phyloP scores from a whole-genome alignment of 1,140 invertebrate species.

The Asbolus verrucosus region DNA sequence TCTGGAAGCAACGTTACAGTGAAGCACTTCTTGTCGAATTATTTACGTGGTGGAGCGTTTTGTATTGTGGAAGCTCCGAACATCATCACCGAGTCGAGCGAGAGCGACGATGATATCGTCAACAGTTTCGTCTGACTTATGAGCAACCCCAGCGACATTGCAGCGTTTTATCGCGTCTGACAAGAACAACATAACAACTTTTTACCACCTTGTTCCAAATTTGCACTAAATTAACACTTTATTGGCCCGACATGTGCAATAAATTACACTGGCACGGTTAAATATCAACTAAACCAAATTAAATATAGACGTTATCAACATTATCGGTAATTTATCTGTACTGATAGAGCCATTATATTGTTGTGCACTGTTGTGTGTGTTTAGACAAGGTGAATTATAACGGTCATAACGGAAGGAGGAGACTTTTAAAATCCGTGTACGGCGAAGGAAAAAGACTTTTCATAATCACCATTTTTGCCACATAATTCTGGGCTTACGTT shows the following conservation, averaged over 20 bases:
- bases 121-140: slow-evolving; percentile 29
- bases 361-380: neutral
- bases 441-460: no score
- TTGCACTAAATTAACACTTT: neutral
- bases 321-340: slow-evolving; percentile 37
- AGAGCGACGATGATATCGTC: slow-evolving; percentile 33
- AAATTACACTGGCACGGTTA: neutral
- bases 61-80: slow-evolving; percentile 23
- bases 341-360: slow-evolving; percentile 26
- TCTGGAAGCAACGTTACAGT: neutral
- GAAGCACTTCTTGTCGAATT: slow-evolving; percentile 22
- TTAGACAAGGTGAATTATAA: slow-evolving; percentile 20
- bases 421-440: slow-evolving; percentile 17
- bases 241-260: neutral
- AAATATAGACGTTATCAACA: neutral
- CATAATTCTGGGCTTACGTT: no score
- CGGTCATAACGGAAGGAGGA: slow-evolving; percentile 15
- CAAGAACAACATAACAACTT: slow-evolving; percentile 6
- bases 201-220: slow-evolving; percentile 1
- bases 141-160: slow-evolving; percentile 10
- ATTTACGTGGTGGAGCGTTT: neutral
- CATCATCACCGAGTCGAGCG: neutral
- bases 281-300: slow-evolving; percentile 11
- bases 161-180: slow-evolving; percentile 8
- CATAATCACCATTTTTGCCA: no score